These are phyloP conservation scores for Strix uralensis DNA, from an alignment of 2,113 vertebrate species.

Conservation along the genomic window DNA sequence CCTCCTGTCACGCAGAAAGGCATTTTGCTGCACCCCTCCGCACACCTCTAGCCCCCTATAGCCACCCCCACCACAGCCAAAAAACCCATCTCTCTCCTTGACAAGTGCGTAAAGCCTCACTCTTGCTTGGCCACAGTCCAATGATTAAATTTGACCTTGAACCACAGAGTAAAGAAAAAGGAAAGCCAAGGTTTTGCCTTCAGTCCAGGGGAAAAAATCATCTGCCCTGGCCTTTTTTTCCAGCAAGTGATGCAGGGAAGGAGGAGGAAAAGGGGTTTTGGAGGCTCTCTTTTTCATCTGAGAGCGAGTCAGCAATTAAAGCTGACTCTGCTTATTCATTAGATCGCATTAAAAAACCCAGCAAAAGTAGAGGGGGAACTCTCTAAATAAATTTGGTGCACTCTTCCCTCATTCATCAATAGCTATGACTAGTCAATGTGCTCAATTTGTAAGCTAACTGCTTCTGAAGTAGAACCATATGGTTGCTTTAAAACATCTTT, in stretches of 20 bases:
- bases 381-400: conserved; percentile 44
- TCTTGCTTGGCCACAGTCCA: background rate
- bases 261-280: background rate
- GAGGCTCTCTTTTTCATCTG: background rate
- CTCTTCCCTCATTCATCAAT: conserved; percentile 44
- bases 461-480: conserved; percentile 73
- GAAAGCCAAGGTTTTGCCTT: background rate
- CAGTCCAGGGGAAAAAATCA: background rate
- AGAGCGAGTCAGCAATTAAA: conserved; percentile 19
- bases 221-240: background rate
- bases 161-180: background rate
- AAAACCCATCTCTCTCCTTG: background rate
- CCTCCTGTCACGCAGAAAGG: background rate
- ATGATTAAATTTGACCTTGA: background rate
- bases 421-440: conserved; percentile 2
- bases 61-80: background rate
- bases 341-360: conserved; percentile 24
- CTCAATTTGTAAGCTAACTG: conserved; percentile 63
- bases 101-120: background rate
- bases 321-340: conserved; percentile 43
- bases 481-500: conserved; percentile 68
- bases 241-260: background rate
- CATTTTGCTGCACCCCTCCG: background rate
- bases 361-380: background rate
- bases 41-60: background rate